Base-by-base conservation (phyloP, 2,797 vertebrate genomes). In the Sebastes cheni region DNA sequence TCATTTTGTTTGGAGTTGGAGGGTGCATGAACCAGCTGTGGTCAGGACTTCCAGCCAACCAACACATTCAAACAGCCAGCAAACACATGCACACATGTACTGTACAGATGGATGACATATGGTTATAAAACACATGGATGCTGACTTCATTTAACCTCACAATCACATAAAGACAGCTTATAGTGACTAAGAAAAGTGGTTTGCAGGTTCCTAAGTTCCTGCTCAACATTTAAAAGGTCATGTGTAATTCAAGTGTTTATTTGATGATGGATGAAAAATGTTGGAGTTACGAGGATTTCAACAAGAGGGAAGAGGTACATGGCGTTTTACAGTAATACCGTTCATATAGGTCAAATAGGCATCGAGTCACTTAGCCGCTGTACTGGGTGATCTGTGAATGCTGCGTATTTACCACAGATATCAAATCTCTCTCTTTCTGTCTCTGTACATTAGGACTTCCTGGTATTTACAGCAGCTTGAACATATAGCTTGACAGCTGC, bases 381-480 rank as follows among this genome's bases (percentile, higher is more conserved):
- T 22, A 32, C 54, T 30, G n/a, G 5, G 22, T 68, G 22, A 70
- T 68, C 78, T 83, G 70, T 79, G 62, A 81, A 65, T 3, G 9
- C 55, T n/a, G 42, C 55, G 3, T 83, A 85, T 86, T 87, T 78
- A 86, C 46, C 8, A 27, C 46, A 22, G 39, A 69, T 23, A 61
- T 72, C 29, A 75, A 77, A 81, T 75, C 77, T 4, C 76, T 80
- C 58, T 65, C 59, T 46, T 59, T 77, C 79, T 69, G 30, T 76
- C 29, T 79, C 71, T 80, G 69, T 85, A 77, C 82, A 91, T 84
- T 77, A 83, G 64, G 46, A 84, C 68, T 32, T 64, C 67, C 30
- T 80, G 72, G 81, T 89, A 90, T 88, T 92, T 90, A 90, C 72
- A 78, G 72, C 34, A 60, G 77, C 55, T 87, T 87, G 79, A 78